Base-by-base conservation (phyloP, 2,888 invertebrate genomes). In the Dolomedes plantarius region DNA sequence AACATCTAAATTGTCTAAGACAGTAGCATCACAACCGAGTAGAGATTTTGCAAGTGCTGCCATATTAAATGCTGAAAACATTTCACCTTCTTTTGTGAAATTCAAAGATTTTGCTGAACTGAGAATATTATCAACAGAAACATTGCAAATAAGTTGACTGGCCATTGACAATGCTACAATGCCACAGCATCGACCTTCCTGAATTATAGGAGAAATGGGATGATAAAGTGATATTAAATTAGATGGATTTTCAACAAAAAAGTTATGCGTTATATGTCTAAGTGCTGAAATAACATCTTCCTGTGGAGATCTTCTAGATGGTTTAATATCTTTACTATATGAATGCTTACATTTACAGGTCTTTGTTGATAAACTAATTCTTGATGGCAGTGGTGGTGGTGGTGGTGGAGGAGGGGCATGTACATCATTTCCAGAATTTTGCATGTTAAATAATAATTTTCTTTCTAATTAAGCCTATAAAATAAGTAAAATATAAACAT, bases 111-210 rank as follows among this genome's bases (percentile, higher is more conserved):
- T 93, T 0, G 96, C 95, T 89, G 93, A 92, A 1, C 92, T 91
- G 36, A 93, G 91, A 56, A 94, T 90, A 74, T 92, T 91, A 85
- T 93, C 92, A 0, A 96, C 92, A 19, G 94, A 93, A 81, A 94
- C 92, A n/a, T 32, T 28, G 3, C 46, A 32, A n/a, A 91, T 69
- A 11, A 90, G 93, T 87, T 94, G 93, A 0, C 94, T 92, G 69
- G 95, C 93, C 95, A 97, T 97, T 50, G 95, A 95, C 36, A 97
- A 91, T 1, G 97, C 96, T n/a, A 96, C 95, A 81, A 97, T 91
- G 9, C 97, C 97, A 92, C 97, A 97, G 89, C 96, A 62, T 19
- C 74, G 86, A 5, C 86, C 86, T 19, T 74, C 64, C 28, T 86
- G 86, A 6, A 74, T 28, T 0, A 79, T 46, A 27, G 78, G 64